Conservation (phyloP, 2,888 invertebrate genomes). For the Mesorhabditis belari region DNA sequence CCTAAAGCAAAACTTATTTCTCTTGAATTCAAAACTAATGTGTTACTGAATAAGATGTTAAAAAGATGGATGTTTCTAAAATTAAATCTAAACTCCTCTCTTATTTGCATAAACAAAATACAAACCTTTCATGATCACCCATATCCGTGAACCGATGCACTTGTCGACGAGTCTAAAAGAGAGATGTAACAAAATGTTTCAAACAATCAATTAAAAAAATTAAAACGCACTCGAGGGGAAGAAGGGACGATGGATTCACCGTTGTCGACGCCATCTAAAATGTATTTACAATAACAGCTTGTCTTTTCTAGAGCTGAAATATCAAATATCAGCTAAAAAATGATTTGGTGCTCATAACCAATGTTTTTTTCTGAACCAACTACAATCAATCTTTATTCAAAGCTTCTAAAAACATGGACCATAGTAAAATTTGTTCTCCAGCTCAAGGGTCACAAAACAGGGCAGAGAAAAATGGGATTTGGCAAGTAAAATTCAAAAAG, state of each 20-base stretch:
- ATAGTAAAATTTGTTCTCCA: no score
- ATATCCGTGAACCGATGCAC: slow-evolving; percentile 96
- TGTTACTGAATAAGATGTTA: not conserved
- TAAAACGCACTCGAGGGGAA: not conserved
- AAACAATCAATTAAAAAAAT: no score
- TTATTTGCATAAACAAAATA: slow-evolving; percentile 1
- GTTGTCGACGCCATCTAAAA: slow-evolving; percentile 8
- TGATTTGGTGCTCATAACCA: no score
- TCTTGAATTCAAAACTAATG: not conserved
- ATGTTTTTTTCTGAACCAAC: no score
- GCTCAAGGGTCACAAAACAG: no score
- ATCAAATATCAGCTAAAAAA: no score
- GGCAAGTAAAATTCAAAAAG: no score
- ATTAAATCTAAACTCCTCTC: not conserved
- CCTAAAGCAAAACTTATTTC: slow-evolving; percentile 12
- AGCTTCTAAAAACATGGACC: no score
- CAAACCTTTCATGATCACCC: slow-evolving; percentile 86
- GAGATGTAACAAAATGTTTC: slow-evolving; percentile 44
- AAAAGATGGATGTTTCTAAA: not conserved
- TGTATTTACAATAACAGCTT: not conserved
- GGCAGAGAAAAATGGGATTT: no score
- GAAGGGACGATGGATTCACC: slow-evolving; percentile 2
- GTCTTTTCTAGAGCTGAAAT: no score
- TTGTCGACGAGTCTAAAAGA: slow-evolving; percentile 87
- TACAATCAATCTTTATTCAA: no score